Conservation (phyloP, 2,797 vertebrate genomes). For the Melanotaenia parkinsoni region DNA sequence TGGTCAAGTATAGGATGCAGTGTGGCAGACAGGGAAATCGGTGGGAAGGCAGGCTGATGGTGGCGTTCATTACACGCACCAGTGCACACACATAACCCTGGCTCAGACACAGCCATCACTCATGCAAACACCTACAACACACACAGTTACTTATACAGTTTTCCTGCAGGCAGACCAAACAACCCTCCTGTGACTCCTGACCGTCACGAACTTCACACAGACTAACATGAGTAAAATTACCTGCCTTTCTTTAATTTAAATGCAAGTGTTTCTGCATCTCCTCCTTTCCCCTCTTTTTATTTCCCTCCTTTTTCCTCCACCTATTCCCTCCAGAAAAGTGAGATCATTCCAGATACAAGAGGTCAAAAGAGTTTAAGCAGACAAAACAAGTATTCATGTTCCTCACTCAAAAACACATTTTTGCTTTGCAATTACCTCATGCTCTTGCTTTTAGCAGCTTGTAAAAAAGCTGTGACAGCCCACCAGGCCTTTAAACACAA, state of each 20-base stretch:
- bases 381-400: conserved; percentile 19
- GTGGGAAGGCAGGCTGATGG: conserved; percentile 28
- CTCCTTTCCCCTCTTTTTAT: too few species aligned
- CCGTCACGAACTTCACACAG: conserved; percentile 29
- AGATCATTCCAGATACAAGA: conserved; percentile 2
- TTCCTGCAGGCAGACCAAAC: conserved; percentile 48
- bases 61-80: conserved; percentile 83
- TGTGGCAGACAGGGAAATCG: conserved; percentile 35
- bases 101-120: conserved; percentile 69
- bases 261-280: accelerated
- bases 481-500: conserved; percentile 12
- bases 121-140: conserved; percentile 44
- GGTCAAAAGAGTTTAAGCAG: conserved; percentile 7
- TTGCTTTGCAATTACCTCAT: conserved; percentile 9
- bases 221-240: not conserved
- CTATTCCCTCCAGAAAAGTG: not conserved
- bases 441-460: conserved; percentile 41
- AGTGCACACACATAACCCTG: conserved; percentile 72
- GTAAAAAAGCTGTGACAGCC: conserved; percentile 36
- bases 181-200: conserved; percentile 49
- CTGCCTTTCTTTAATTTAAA: not conserved
- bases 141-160: conserved; percentile 30
- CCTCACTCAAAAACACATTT: not conserved
- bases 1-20: conserved; percentile 49
- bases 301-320: not conserved